Percentiles rank a stretch among this genome's conserved stretches.
Evolutionary conservation across 2,113 vertebrate species (phyloP).

Genomic region (Microcebus tavaratra): DNA sequence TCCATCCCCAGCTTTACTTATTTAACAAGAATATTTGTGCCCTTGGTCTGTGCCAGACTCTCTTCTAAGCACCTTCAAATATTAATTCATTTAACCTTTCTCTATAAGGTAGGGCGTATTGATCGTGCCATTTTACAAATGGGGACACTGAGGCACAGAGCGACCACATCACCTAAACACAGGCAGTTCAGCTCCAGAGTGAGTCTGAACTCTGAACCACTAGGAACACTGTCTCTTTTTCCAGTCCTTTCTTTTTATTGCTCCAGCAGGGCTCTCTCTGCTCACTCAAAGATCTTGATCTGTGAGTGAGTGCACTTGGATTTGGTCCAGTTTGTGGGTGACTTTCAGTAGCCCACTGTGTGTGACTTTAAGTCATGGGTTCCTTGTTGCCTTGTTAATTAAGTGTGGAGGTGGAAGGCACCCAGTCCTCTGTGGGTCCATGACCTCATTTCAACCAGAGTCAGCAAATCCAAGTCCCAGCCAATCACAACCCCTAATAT

Average conservation of each 20-base stretch:
- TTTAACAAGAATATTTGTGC: background rate
- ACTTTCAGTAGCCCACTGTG: background rate
- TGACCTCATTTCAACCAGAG: slow-evolving; percentile 22
- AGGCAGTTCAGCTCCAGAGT: background rate
- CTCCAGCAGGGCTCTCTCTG: background rate
- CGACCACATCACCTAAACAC: background rate
- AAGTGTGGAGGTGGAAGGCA: background rate
- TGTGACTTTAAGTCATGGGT: background rate
- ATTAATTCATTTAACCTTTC: background rate
- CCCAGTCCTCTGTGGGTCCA: background rate
- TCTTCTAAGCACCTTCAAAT: background rate
- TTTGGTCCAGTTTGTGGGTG: background rate
- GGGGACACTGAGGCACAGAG: background rate
- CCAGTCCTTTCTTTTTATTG: background rate
- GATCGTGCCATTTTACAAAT: no score
- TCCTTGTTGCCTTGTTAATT: background rate
- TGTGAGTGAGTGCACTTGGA: background rate
- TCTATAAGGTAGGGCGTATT: background rate
- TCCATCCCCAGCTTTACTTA: background rate
- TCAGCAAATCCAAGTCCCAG: background rate
- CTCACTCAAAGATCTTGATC: background rate
- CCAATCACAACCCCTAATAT: background rate
- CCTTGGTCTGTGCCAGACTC: background rate
- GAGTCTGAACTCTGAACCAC: background rate
- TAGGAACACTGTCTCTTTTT: background rate